phyloP scores from a whole-genome alignment of 2,888 invertebrate genomes.

The Cremastinae sp. region DNA sequence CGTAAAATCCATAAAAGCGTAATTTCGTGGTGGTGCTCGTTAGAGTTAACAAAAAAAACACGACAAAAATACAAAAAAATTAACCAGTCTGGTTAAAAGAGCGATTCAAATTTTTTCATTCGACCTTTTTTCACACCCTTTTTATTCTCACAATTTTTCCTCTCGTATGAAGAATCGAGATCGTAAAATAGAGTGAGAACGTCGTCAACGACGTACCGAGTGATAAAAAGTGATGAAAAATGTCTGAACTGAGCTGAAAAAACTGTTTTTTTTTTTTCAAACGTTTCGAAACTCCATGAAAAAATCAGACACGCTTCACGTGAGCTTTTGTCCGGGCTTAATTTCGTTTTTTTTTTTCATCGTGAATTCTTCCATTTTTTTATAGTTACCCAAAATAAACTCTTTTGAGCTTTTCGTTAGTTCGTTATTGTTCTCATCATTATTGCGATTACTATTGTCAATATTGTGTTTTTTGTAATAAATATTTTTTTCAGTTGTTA shows the following conservation, averaged over 20 bases:
- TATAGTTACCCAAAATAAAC: slow-evolving; percentile 8
- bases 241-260: slow-evolving; percentile 8
- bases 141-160: too few relatives aligned
- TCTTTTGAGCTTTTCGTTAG: background rate
- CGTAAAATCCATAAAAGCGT: slow-evolving; percentile 60
- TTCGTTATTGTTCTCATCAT: background rate
- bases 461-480: too few relatives aligned
- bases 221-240: slow-evolving; percentile 13
- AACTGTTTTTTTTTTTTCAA: slow-evolving; percentile 46
- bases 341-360: slow-evolving; percentile 54
- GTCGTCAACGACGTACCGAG: background rate
- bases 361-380: slow-evolving; percentile 2
- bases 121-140: too few relatives aligned
- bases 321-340: slow-evolving; percentile 61
- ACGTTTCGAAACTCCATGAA: slow-evolving; percentile 60
- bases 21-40: slow-evolving; percentile 57
- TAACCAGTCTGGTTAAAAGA: background rate
- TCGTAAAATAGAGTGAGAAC: too few relatives aligned
- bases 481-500: background rate
- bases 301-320: slow-evolving; percentile 66
- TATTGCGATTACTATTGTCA: background rate
- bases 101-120: too few relatives aligned
- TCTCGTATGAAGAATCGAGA: too few relatives aligned
- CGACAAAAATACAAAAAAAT: slow-evolving; percentile 1
- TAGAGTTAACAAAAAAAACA: slow-evolving; percentile 43